phyloP scores from a whole-genome alignment of 1,140 invertebrate genomes.

The Psix sp. region DNA sequence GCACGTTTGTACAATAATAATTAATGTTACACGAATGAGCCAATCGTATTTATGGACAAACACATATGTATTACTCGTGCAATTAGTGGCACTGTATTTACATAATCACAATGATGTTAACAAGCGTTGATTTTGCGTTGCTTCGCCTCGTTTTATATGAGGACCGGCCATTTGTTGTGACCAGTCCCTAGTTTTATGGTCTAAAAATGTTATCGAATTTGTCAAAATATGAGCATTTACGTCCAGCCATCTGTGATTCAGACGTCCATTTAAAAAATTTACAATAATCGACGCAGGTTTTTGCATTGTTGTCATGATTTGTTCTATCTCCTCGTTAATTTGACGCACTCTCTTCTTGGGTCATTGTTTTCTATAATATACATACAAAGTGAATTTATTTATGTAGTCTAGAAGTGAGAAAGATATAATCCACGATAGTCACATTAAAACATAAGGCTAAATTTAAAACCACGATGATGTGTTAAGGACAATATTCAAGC shows the following conservation, averaged over 20 bases:
- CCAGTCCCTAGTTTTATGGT: not conserved
- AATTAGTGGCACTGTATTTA: constrained; percentile 46
- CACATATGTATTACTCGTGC: constrained; percentile 37
- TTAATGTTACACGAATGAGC: constrained; percentile 38
- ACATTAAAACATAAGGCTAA: constrained; percentile 31
- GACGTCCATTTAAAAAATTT: constrained; percentile 48
- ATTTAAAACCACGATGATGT: constrained; percentile 33
- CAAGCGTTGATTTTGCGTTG: constrained; percentile 6
- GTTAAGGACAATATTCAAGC: constrained; percentile 45
- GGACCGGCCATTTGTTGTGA: constrained; percentile 1
- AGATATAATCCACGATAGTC: constrained; percentile 26
- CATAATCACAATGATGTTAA: constrained; percentile 32
- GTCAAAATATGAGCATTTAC: constrained; percentile 49
- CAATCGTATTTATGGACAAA: constrained; percentile 45
- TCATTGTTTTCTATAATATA: constrained; percentile 17
- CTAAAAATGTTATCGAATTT: constrained; percentile 31
- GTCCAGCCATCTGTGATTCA: constrained; percentile 54
- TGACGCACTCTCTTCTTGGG: constrained; percentile 1
- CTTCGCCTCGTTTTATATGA: not conserved
- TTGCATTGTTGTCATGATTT: constrained; percentile 12
- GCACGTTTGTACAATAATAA: constrained; percentile 19
- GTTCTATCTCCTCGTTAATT: constrained; percentile 16
- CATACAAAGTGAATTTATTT: constrained; percentile 35
- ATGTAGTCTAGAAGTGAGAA: constrained; percentile 24
- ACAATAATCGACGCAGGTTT: constrained; percentile 35